phyloP scores from a whole-genome alignment of 2,113 vertebrate genomes.

The Gallinago undulata region DNA sequence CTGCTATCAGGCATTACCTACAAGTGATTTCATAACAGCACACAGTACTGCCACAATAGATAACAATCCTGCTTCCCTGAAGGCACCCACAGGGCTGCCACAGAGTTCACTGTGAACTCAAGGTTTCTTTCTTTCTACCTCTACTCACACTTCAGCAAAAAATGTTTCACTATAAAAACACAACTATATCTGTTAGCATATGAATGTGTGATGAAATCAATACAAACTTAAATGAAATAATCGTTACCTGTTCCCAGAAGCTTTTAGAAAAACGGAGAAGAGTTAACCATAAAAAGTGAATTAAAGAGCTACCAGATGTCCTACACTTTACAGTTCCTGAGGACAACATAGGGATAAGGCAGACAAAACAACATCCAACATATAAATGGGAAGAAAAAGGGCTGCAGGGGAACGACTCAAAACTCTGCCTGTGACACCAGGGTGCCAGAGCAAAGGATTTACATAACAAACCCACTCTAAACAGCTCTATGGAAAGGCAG shows the following conservation, averaged over 20 bases:
- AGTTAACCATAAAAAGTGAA: neutral
- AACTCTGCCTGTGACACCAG: neutral
- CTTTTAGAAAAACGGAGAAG: neutral
- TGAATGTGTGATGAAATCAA: neutral
- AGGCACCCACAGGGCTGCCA: neutral
- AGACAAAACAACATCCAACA: neutral
- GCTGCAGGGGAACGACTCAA: neutral
- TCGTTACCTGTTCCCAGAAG: neutral
- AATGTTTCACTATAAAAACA: neutral
- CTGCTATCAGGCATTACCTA: neutral
- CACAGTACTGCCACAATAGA: neutral
- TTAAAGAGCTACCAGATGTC: neutral
- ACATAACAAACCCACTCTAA: neutral
- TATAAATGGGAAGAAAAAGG: neutral
- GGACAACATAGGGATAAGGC: neutral
- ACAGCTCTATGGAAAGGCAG: neutral
- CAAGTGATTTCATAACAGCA: neutral
- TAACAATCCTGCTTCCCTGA: constrained; percentile 8
- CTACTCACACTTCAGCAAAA: neutral
- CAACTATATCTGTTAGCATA: neutral
- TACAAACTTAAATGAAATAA: neutral
- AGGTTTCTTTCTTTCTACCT: neutral
- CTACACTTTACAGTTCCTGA: neutral
- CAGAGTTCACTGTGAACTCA: neutral
- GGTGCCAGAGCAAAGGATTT: neutral